These are phyloP conservation scores for Phocides pigmalion DNA, from an alignment of 1,140 invertebrate genomes.

Conservation along the genomic window DNA sequence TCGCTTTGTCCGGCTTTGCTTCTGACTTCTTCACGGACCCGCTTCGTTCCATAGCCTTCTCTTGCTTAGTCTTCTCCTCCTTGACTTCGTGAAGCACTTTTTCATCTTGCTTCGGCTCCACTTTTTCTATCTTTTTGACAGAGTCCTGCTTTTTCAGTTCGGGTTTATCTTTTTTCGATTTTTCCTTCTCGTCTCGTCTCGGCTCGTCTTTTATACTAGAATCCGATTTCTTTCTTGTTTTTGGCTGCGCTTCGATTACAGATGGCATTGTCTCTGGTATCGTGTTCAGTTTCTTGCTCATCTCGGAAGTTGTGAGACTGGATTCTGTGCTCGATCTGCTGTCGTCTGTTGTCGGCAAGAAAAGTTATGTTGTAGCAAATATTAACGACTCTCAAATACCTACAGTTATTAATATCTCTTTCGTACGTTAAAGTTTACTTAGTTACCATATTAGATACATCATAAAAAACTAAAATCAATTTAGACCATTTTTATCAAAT, in stretches of 20 bases:
- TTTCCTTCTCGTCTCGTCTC: slow-evolving; percentile 51
- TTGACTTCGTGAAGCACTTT: slow-evolving; percentile 37
- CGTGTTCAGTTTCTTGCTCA: slow-evolving; percentile 46
- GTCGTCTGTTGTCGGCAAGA: slow-evolving; percentile 57
- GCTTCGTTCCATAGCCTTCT: slow-evolving; percentile 62
- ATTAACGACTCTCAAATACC: too few relatives aligned
- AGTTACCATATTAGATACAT: too few relatives aligned
- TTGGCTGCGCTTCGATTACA: slow-evolving; percentile 44
- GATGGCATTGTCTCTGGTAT: slow-evolving; percentile 46
- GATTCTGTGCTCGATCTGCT: slow-evolving; percentile 63
- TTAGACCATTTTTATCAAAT: too few relatives aligned
- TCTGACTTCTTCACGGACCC: slow-evolving; percentile 67
- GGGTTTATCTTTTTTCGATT: slow-evolving; percentile 50
- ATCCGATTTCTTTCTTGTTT: slow-evolving; percentile 70
- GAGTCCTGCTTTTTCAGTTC: slow-evolving; percentile 75
- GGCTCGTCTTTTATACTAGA: slow-evolving; percentile 69
- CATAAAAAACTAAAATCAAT: too few relatives aligned
- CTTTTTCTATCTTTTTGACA: slow-evolving; percentile 58
- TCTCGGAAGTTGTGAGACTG: slow-evolving; percentile 54
- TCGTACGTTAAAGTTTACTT: too few relatives aligned
- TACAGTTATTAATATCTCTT: too few relatives aligned
- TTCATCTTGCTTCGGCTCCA: slow-evolving; percentile 44
- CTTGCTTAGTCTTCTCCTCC: slow-evolving; percentile 53
- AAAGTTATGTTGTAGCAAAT: too few relatives aligned
- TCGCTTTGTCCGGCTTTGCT: slow-evolving; percentile 51